Percentiles rank a stretch among this genome's conserved stretches.
Evolutionary conservation across 2,888 invertebrate genomes (phyloP).

Genomic region (Polydrusus tereticollis): DNA sequence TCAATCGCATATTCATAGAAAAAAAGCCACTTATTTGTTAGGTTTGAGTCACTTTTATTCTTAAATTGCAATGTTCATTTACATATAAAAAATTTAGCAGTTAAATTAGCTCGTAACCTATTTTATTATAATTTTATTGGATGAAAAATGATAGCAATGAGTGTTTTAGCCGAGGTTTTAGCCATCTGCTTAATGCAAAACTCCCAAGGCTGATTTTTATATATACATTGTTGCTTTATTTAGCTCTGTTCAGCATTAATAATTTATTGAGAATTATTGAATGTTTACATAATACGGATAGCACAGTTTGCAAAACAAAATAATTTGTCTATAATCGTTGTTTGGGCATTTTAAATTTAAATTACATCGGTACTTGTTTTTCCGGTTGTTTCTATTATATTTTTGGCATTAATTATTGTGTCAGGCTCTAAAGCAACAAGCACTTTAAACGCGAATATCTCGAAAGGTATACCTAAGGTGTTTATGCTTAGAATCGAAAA

Average conservation of each 20-base stretch:
- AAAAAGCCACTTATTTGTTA: not conserved
- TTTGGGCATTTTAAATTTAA: not conserved
- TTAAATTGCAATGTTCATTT: not conserved
- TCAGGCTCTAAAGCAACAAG: too few species aligned
- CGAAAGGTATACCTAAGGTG: too few species aligned
- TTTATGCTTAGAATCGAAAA: too few species aligned
- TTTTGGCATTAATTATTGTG: too few species aligned
- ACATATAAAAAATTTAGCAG: not conserved
- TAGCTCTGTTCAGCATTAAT: constrained; percentile 29
- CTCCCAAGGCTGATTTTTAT: constrained; percentile 34
- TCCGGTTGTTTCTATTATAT: too few species aligned
- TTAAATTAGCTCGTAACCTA: not conserved
- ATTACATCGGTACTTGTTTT: too few species aligned
- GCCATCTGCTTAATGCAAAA: constrained; percentile 39
- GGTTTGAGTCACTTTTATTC: not conserved
- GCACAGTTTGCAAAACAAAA: constrained; percentile 22
- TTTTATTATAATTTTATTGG: constrained; percentile 5
- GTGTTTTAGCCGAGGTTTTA: too few species aligned
- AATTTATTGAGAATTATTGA: constrained; percentile 34
- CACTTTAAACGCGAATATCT: too few species aligned
- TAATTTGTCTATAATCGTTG: constrained; percentile 11
- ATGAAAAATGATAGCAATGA: constrained; percentile 19
- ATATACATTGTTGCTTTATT: constrained; percentile 22
- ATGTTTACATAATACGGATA: constrained; percentile 18
- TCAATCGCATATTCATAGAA: not conserved